Evolutionary conservation across 2,888 invertebrate genomes (phyloP).

Genomic region (Leptinotarsa tumamoca): DNA sequence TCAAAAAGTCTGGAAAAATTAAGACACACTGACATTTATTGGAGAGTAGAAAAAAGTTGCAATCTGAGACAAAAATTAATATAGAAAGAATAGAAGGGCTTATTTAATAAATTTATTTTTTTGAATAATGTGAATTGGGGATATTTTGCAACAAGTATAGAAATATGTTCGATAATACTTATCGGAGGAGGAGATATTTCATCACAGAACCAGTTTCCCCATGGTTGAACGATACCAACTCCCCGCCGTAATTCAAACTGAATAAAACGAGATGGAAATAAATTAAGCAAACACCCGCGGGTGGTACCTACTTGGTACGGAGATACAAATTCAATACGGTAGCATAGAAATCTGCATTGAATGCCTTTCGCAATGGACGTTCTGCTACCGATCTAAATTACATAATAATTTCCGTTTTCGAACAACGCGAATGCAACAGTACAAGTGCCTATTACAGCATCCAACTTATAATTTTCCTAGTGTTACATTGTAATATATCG

Average conservation of each 20-base stretch:
- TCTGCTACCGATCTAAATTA: constrained; percentile 51
- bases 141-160: background rate
- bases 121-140: too few relatives aligned
- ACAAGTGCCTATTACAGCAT: constrained; percentile 43
- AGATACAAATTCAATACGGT: constrained; percentile 49
- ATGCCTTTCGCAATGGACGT: constrained; percentile 50
- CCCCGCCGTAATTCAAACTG: constrained; percentile 5
- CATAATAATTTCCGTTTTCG: constrained; percentile 53
- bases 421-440: constrained; percentile 42
- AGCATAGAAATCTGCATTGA: constrained; percentile 53
- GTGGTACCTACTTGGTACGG: constrained; percentile 40
- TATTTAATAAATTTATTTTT: too few relatives aligned
- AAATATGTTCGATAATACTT: background rate
- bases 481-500: constrained; percentile 44
- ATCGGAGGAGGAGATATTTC: background rate
- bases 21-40: too few relatives aligned
- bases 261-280: constrained; percentile 12
- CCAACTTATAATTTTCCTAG: constrained; percentile 41
- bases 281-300: constrained; percentile 21
- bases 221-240: constrained; percentile 6
- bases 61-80: too few relatives aligned
- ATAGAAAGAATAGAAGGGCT: too few relatives aligned
- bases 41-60: too few relatives aligned
- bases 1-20: too few relatives aligned
- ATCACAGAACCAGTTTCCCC: background rate